Evolutionary conservation across 64 coral and sea anemone species (phyloP), one percentile per base, ranked within the genome.

Genomic region (Stichodactyla mertensii): DNA sequence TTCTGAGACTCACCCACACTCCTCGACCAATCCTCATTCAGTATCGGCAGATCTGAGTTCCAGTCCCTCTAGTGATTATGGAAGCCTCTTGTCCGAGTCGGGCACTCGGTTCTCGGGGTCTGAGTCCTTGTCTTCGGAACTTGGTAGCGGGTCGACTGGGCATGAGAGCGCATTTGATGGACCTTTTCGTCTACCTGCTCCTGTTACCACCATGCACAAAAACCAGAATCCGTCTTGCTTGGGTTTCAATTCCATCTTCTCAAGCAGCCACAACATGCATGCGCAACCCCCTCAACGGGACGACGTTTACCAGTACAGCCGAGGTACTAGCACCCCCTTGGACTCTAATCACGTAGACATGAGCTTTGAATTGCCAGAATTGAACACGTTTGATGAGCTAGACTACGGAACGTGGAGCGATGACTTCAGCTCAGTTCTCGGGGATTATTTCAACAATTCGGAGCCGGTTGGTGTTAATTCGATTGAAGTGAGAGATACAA

Each of bases 1-100:
- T 11, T 74, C 26, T 15, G 26, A 26, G 10, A 31, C 9, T 52
- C 15, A 55, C 26, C 51, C 36, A 3, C 52, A 16, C 51, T 53
- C 51, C 5, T 81, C 52, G 19, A n/a, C 36, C 78, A 81, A 55
- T 81, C 78, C 4, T 4, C 83, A 85, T 85, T 52, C 55, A 85
- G 52, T 53, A 54, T 57, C 52, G 6, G 83, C 16, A 24, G 54
- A 85, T 16, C 83, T 64, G 9, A 85, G 83, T 85, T 61, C 83
- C 22, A 92, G 90, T 71, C 90, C 90, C 0, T 92, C 90, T 12
- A 92, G 90, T 51, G 90, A 92, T 52, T 92, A 92, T 92, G 90
- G 90, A 0, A 92, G 90, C 80, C 84, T 87, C 51, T 85, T 92
- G 77, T 92, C 90, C 20, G 90, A 92, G 71, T 69, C 77, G 6